Evolutionary conservation across 2,797 vertebrate species (phyloP), one percentile per base, ranked within the genome.

Genomic region (Dipus sagitta): DNA sequence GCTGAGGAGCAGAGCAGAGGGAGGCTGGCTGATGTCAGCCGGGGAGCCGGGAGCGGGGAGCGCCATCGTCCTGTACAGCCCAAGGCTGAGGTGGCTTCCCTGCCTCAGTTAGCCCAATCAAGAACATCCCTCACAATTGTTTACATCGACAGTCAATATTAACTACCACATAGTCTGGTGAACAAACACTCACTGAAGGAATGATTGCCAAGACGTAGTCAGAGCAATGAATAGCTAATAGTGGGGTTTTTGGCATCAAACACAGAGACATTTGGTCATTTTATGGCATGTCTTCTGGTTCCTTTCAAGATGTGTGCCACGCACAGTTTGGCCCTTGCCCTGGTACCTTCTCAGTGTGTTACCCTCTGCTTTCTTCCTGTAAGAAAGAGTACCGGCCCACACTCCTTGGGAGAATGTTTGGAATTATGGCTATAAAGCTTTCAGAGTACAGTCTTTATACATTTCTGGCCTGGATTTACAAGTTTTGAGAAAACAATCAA

Each of bases 401-500:
- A 9, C 7, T 26, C 78, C 83, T 90, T 78, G 24, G 47, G 76
- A 90, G 78, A 64, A 4, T 81, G 65, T 93, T 78, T 95, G 76
- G 32, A 76, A 13, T 90, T 83, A 81, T 14, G 34, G n/a, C n/a
- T 30, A 42, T 58, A 77, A 78, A 80, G 15, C 72, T 78, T 95
- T 88, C 60, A 92, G 94, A 94, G 88, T 72, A 58, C 32, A 30
- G 70, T 91, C 92, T 93, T 94, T 92, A 38, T 60, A 84, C 54
- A 94, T 86, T 93, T 92, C 90, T 96, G 93, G 76, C 68, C 68
- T 93, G 88, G 90, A 90, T 95, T 96, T 95, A 92, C 76, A 96
- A 88, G 84, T 95, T 96, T 88, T 92, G 95, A 96, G 93, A 95
- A 96, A 95, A 96, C 80, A 96, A 93, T 93, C 89, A 94, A 93